Conservation (phyloP, 2,888 invertebrate genomes). For the Orthosia cruda region DNA sequence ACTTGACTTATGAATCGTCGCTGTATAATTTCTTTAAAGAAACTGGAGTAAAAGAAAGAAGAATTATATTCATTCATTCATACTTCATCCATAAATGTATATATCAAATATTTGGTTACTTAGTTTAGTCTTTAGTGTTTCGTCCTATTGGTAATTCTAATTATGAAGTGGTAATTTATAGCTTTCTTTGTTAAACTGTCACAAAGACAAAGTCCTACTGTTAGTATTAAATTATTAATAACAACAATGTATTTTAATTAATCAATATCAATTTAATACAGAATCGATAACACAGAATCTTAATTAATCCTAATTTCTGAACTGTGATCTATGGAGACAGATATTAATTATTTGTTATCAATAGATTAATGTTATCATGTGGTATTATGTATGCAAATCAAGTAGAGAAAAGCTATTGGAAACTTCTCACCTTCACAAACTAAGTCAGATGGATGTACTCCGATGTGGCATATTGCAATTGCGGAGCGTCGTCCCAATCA, state of each 20-base stretch:
- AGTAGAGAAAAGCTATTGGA: neutral
- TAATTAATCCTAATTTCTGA: constrained; percentile 30
- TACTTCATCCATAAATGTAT: too few species aligned
- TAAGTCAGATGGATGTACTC: neutral
- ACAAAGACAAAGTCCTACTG: neutral
- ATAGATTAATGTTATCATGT: neutral
- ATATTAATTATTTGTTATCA: constrained; percentile 40
- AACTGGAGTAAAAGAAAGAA: neutral
- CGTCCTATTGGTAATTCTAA: neutral
- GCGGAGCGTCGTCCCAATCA: too few species aligned
- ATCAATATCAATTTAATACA: constrained; percentile 8
- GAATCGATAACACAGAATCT: constrained; percentile 7
- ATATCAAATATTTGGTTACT: neutral
- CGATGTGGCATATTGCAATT: too few species aligned
- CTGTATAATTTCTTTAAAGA: neutral
- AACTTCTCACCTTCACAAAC: neutral
- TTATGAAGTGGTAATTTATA: neutral
- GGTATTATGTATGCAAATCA: neutral
- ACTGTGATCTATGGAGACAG: constrained; percentile 31
- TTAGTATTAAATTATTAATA: neutral
- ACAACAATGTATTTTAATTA: constrained; percentile 5
- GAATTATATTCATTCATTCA: too few species aligned
- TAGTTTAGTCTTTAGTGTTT: neutral
- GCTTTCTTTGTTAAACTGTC: neutral
- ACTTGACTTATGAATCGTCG: too few species aligned